Evolutionary conservation across 2,797 vertebrate genomes (phyloP), one percentile per base, ranked within the genome.

Genomic region (Rhinatrema bivittatum): DNA sequence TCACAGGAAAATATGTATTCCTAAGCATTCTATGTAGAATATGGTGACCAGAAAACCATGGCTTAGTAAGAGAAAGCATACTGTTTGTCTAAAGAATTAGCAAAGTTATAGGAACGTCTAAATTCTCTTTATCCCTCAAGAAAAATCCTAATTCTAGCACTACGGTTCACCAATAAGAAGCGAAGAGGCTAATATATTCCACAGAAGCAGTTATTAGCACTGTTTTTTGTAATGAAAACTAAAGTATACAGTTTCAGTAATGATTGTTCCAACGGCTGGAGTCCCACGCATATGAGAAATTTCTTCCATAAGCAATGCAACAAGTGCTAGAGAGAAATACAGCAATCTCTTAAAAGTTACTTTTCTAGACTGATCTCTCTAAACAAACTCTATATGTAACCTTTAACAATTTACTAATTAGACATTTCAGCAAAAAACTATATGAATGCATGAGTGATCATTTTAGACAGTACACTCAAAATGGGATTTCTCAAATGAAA

Each of bases 201-300:
- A 70, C 37, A 70, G 60, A 64, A 42, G 26, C n/a, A n/a, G n/a
- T n/a, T n/a, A n/a, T n/a, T n/a, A n/a, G n/a, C 50, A 29, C 36
- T 66, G 49, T 43, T 65, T 66, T 62, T 62, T 63, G 59, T 48
- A 65, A 61, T 65, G 77, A 65, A 57, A 75, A 70, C 50, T 41
- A 64, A 74, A 70, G 53, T 68, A 61, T 19, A 55, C 16, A 42
- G 59, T 76, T 77, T 79, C 70, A 50, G 60, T 59, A 60, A 61
- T 62, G 61, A 72, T 62, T 42, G 32, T 60, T 66, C 57, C 46
- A 72, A 63, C 53, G 2, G 53, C 59, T 62, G 40, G 59, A 72
- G 68, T 75, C 74, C 68, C 62, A 81, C 76, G 78, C 68, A 14
- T 33, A 67, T 68, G 64, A 74, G 65, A 75, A 66, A 77, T 42